Percentiles rank a stretch among this genome's conserved stretches.
These are phyloP conservation scores for Phyllotreta cruciferae DNA, from an alignment of 2,888 invertebrate genomes.

Conservation along the genomic window DNA sequence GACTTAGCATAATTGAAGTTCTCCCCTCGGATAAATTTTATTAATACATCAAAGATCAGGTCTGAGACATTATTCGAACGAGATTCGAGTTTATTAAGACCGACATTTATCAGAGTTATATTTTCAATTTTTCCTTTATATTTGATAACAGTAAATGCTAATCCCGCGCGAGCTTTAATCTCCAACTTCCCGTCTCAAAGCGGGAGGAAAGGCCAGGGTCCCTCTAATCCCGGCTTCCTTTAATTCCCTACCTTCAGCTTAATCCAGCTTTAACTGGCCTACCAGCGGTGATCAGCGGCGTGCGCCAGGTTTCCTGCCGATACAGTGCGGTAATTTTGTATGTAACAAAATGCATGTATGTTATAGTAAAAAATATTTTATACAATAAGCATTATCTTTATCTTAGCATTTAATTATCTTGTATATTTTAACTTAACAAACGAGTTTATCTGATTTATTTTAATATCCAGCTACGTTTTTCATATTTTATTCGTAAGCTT, in stretches of 20 bases:
- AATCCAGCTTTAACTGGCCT: conserved; percentile 62
- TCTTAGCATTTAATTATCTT: conserved; percentile 22
- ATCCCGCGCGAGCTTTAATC: conserved; percentile 58
- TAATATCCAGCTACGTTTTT: conserved; percentile 20
- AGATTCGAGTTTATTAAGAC: conserved; percentile 1
- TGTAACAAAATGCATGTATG: too few relatives aligned
- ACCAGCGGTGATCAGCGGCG: conserved; percentile 49
- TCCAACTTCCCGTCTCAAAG: conserved; percentile 59
- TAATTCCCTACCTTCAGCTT: conserved; percentile 62
- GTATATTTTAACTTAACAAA: conserved; percentile 28
- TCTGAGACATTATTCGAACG: conserved; percentile 10
- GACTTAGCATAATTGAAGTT: background rate
- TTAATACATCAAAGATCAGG: conserved; percentile 11
- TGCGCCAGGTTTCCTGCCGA: conserved; percentile 12
- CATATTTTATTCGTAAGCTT: conserved; percentile 19
- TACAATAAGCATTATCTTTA: conserved; percentile 26
- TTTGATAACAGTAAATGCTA: conserved; percentile 60
- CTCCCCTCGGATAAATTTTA: conserved; percentile 2
- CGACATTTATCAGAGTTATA: conserved; percentile 38
- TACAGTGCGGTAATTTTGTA: too few relatives aligned
- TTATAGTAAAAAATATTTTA: conserved; percentile 14
- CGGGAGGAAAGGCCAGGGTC: conserved; percentile 56
- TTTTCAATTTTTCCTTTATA: conserved; percentile 56
- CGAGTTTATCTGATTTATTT: conserved; percentile 30
- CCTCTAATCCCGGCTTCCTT: conserved; percentile 61